Evolutionary conservation across 2,888 invertebrate genomes (phyloP).

Genomic region (Ophion ellenae): DNA sequence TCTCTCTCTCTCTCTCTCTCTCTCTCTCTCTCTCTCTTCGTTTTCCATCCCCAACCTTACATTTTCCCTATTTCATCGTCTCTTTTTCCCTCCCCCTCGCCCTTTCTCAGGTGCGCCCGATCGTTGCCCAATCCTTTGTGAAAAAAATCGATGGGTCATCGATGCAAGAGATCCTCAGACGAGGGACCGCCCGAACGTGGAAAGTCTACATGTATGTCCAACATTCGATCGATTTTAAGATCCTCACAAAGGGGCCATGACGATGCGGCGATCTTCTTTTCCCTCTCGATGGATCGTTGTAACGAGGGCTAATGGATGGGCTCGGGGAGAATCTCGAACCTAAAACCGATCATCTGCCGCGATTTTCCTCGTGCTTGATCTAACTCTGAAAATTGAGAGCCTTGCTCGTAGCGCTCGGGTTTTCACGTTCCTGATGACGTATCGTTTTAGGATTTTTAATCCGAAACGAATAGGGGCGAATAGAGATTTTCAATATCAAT

Average conservation of each 20-base stretch:
- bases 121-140: constrained; percentile 24
- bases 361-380: background rate
- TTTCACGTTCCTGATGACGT: background rate
- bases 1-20: background rate
- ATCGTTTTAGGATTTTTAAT: background rate
- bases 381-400: background rate
- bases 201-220: background rate
- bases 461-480: background rate
- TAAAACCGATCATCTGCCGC: background rate
- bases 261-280: constrained; percentile 16
- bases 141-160: constrained; percentile 56
- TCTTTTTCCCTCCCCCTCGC: background rate
- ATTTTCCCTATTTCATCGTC: background rate
- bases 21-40: background rate
- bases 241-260: constrained; percentile 27
- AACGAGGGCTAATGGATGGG: constrained; percentile 49
- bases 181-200: constrained; percentile 4
- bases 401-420: background rate
- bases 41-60: background rate
- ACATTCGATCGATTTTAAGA: constrained; percentile 53
- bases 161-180: constrained; percentile 49
- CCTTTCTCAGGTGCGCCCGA: constrained; percentile 28
- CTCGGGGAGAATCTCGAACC: background rate
- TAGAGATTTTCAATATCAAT: background rate
- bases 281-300: constrained; percentile 22